Conservation (phyloP, 2,888 invertebrate genomes). For the Stictocephala bisonia region DNA sequence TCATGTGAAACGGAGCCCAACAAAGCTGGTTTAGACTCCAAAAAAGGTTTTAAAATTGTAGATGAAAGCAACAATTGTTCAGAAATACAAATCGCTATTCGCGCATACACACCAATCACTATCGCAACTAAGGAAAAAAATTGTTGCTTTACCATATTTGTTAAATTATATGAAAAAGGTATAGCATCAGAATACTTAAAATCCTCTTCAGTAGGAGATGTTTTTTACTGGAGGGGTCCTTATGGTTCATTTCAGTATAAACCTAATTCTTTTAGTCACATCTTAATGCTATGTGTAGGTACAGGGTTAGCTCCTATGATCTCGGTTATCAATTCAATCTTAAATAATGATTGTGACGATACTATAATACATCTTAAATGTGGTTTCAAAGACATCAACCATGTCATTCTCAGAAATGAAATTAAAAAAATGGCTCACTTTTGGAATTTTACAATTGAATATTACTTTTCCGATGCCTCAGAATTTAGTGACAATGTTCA, state of each 20-base stretch:
- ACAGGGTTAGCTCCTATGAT: constrained; percentile 39
- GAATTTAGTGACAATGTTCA: background rate
- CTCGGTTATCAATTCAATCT: background rate
- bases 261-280: constrained; percentile 14
- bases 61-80: background rate
- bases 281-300: constrained; percentile 36
- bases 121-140: constrained; percentile 1
- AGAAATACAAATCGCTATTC: background rate
- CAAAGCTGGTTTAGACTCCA: too few species aligned
- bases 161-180: constrained; percentile 24
- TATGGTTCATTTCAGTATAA: constrained; percentile 28
- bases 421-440: constrained; percentile 1
- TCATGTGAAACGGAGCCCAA: too few species aligned
- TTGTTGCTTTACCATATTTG: constrained; percentile 39
- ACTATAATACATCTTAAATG: constrained; percentile 28
- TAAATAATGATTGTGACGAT: constrained; percentile 33
- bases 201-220: background rate
- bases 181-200: constrained; percentile 19
- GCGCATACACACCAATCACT: constrained; percentile 29
- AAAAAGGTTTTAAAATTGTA: too few species aligned
- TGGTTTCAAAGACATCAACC: constrained; percentile 1
- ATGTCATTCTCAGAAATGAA: constrained; percentile 27
- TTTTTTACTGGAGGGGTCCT: constrained; percentile 26
- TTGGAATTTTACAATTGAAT: constrained; percentile 31
- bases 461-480: background rate